phyloP scores from a whole-genome alignment of 1,140 invertebrate genomes.

The Drosophila mojavensis region DNA sequence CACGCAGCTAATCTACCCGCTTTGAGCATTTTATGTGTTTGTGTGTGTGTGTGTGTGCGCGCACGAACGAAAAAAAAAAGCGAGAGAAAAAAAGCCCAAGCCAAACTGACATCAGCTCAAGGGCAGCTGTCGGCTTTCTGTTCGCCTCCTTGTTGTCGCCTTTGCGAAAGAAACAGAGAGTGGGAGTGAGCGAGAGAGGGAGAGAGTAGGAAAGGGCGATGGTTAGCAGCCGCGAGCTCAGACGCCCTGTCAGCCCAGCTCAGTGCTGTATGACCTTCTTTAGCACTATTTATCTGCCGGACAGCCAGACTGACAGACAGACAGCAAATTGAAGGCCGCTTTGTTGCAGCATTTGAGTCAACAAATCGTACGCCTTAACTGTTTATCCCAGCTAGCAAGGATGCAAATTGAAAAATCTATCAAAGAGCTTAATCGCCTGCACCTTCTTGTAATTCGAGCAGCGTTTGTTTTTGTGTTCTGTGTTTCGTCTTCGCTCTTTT shows the following conservation, averaged over 20 bases:
- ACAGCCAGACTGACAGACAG: not conserved
- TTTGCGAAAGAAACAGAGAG: not conserved
- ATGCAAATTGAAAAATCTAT: constrained; percentile 50
- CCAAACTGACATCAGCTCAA: constrained; percentile 46
- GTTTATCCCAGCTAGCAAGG: constrained; percentile 21
- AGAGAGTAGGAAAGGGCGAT: not conserved
- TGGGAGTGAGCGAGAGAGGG: not conserved
- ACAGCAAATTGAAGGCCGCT: constrained; percentile 32
- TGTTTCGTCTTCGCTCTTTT: constrained; percentile 6
- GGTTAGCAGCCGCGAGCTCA: not conserved
- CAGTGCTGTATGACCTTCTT: constrained; percentile 14
- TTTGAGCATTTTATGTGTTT: constrained; percentile 57
- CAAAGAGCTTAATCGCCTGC: constrained; percentile 38
- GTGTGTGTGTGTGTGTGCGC: not conserved
- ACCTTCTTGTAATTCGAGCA: constrained; percentile 33
- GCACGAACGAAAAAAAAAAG: not conserved
- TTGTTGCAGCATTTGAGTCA: constrained; percentile 21
- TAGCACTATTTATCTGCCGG: constrained; percentile 33
- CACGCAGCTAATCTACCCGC: constrained; percentile 65
- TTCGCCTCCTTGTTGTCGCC: constrained; percentile 15
- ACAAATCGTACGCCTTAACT: constrained; percentile 41
- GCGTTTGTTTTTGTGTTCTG: not conserved
- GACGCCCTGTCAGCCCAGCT: constrained; percentile 11
- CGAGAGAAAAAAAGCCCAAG: not conserved
- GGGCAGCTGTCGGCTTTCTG: constrained; percentile 43